Conservation (phyloP, 1,140 invertebrate species). For the Aradophagus sp. region DNA sequence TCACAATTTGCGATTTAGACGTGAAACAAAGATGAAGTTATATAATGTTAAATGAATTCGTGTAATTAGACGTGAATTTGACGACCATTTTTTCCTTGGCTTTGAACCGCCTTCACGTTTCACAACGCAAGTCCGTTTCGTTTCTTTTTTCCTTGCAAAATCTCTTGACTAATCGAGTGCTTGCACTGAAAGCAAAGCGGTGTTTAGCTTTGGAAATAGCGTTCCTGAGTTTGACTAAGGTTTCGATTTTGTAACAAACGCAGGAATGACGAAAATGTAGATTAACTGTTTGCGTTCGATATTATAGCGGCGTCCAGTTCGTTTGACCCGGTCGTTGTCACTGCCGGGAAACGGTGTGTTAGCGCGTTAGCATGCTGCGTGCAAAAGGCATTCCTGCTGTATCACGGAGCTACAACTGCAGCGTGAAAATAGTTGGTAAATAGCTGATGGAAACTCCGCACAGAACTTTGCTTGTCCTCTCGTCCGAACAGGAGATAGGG, state of each 20-base stretch:
- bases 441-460: slow-evolving; percentile 51
- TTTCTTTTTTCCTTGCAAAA: too few species aligned
- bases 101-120: too few species aligned
- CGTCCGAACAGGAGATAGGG: slow-evolving; percentile 43
- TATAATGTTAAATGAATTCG: too few species aligned
- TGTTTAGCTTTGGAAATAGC: slow-evolving; percentile 24
- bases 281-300: slow-evolving; percentile 42
- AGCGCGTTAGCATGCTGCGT: slow-evolving; percentile 45
- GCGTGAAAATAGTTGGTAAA: slow-evolving; percentile 58
- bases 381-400: slow-evolving; percentile 42
- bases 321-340: slow-evolving; percentile 44
- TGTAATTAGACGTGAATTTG: too few species aligned
- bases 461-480: slow-evolving; percentile 46
- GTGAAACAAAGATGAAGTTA: too few species aligned
- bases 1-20: too few species aligned
- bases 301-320: slow-evolving; percentile 48
- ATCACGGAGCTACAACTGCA: slow-evolving; percentile 41
- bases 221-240: slow-evolving; percentile 14
- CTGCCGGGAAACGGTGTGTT: slow-evolving; percentile 33
- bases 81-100: too few species aligned
- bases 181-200: too few species aligned
- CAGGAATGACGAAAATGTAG: slow-evolving; percentile 29
- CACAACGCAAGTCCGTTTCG: too few species aligned
- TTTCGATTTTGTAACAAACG: slow-evolving; percentile 36
- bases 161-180: too few species aligned